Conservation (phyloP, 2,888 invertebrate species). For the Calameuta filiformis region DNA sequence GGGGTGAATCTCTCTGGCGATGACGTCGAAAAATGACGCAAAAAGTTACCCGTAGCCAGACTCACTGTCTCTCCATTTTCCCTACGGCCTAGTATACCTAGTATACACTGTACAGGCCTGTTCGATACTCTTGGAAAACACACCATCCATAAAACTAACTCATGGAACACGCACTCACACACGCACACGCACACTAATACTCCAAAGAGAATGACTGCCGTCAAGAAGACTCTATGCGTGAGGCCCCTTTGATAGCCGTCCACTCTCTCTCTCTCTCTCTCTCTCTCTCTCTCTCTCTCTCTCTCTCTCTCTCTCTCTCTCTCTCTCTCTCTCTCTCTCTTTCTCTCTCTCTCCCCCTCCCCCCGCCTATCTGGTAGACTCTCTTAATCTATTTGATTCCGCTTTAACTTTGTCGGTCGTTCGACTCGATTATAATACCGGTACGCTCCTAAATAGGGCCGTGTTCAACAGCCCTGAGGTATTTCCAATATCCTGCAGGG, state of each 20-base stretch:
- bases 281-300: neutral
- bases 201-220: neutral
- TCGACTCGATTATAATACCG: constrained; percentile 58
- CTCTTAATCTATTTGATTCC: neutral
- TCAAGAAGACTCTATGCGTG: neutral
- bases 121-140: neutral
- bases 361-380: neutral
- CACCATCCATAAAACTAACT: neutral
- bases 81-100: neutral
- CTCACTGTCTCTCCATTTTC: constrained; percentile 52
- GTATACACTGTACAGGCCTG: neutral
- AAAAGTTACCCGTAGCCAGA: constrained; percentile 57
- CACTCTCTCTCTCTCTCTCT: neutral
- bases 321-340: too few species aligned
- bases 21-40: constrained; percentile 64
- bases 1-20: constrained; percentile 56
- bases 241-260: neutral
- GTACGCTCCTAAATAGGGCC: constrained; percentile 54
- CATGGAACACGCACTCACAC: neutral
- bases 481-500: constrained; percentile 66
- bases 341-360: too few species aligned
- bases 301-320: neutral
- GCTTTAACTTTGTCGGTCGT: neutral
- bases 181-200: too few species aligned
- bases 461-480: constrained; percentile 61